Percentiles rank a stretch among this genome's conserved stretches.
phyloP scores from a whole-genome alignment of 2,797 vertebrate genomes.

The Syngnathus acus region DNA sequence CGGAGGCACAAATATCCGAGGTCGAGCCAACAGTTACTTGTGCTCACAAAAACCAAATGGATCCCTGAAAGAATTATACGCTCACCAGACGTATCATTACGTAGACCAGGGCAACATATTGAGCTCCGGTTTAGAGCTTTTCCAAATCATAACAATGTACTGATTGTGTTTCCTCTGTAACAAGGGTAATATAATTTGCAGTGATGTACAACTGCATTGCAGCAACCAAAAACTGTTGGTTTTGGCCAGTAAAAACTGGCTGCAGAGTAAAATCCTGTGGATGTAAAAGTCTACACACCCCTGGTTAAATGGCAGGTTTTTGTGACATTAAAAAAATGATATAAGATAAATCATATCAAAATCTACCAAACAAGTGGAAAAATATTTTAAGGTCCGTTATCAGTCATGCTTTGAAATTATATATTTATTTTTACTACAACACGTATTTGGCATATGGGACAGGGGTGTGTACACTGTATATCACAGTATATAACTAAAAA shows the following conservation, averaged over 20 bases:
- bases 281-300: not conserved
- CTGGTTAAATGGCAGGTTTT: not conserved
- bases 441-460: too few relatives aligned
- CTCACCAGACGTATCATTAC: not conserved
- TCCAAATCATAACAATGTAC: not conserved
- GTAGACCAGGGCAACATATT: not conserved
- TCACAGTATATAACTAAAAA: too few relatives aligned
- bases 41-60: constrained; percentile 39
- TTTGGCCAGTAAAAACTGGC: too few relatives aligned
- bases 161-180: not conserved
- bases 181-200: not conserved
- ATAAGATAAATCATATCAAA: not conserved
- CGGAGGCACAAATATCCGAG: constrained; percentile 35
- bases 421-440: not conserved
- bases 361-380: not conserved
- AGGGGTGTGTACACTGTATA: too few relatives aligned
- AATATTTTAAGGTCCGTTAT: not conserved
- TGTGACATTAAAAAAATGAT: not conserved
- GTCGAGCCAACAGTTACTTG: constrained; percentile 34
- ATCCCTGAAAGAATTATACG: constrained; percentile 30
- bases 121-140: not conserved
- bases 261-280: not conserved
- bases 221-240: not conserved
- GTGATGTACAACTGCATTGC: not conserved
- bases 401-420: not conserved